phyloP scores from a whole-genome alignment of 2,113 vertebrate genomes.

The Miniopterus natalensis region DNA sequence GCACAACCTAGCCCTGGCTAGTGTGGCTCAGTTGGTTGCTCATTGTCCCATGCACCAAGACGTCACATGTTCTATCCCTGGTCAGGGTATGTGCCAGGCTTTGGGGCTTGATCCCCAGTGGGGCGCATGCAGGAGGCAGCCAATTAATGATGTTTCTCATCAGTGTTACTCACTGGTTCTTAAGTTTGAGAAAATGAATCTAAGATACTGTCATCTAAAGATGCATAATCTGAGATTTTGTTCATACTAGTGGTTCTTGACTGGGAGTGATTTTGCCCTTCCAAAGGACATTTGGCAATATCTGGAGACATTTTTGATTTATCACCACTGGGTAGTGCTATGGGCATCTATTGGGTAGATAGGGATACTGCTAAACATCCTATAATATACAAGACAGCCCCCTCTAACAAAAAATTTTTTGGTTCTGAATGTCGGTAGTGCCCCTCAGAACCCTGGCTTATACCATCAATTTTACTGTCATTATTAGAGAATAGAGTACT shows the following conservation, averaged over 20 bases:
- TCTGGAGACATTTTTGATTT: conserved; percentile 31
- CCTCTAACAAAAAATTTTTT: background rate
- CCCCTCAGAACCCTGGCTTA: background rate
- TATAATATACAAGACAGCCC: background rate
- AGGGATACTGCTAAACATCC: conserved; percentile 9
- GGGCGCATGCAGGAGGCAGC: no score
- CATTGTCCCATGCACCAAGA: no score
- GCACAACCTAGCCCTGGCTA: background rate
- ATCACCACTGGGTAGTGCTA: background rate
- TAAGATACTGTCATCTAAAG: conserved; percentile 21
- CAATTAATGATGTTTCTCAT: no score
- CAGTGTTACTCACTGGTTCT: background rate
- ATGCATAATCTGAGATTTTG: conserved; percentile 27
- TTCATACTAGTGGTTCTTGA: conserved; percentile 11
- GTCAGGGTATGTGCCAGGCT: no score
- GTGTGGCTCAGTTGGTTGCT: no score
- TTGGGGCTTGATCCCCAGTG: no score
- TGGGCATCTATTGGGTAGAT: background rate
- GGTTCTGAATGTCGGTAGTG: conserved; percentile 25
- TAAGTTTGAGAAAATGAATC: conserved; percentile 45
- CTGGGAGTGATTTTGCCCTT: conserved; percentile 19
- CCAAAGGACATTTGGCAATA: background rate
- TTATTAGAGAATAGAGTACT: background rate
- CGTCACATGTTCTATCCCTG: no score
- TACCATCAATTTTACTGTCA: background rate